Conservation (phyloP, 2,888 invertebrate genomes). For the Calliphora vomitoria region DNA sequence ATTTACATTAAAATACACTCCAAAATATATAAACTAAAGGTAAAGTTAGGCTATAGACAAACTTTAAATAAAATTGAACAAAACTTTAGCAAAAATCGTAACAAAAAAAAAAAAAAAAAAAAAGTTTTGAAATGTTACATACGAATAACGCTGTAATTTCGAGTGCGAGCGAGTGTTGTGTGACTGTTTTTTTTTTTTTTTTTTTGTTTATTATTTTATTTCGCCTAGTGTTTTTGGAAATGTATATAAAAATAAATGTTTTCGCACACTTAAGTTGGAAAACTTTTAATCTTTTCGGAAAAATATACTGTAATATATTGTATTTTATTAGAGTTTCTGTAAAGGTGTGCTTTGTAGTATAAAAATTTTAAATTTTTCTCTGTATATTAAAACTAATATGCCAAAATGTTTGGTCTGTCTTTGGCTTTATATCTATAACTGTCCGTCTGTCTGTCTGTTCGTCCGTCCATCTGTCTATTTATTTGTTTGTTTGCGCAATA, state of each 20-base stretch:
- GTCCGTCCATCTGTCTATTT: conserved; percentile 22
- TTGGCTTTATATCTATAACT: conserved; percentile 5
- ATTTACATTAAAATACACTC: conserved; percentile 71
- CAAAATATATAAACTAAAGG: conserved; percentile 44
- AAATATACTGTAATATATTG: background rate
- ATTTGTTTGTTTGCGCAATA: conserved; percentile 70
- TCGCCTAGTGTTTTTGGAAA: conserved; percentile 33
- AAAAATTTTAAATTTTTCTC: conserved; percentile 10
- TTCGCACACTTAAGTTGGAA: conserved; percentile 68
- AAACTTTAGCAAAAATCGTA: conserved; percentile 22
- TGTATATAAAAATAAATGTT: conserved; percentile 66
- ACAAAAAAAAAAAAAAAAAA: conserved; percentile 18
- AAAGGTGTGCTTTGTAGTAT: conserved; percentile 57
- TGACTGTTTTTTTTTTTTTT: too few species aligned
- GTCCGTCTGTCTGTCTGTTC: background rate
- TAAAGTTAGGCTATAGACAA: conserved; percentile 11
- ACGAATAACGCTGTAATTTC: conserved; percentile 59
- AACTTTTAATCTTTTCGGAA: conserved; percentile 52
- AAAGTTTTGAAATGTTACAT: conserved; percentile 15
- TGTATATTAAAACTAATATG: conserved; percentile 58
- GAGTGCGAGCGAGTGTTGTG: conserved; percentile 39
- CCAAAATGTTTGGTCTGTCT: conserved; percentile 55
- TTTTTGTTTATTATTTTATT: too few species aligned
- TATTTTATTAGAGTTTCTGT: background rate
- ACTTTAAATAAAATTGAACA: conserved; percentile 41